phyloP scores from a whole-genome alignment of 2,888 invertebrate species.

The Rotaria magnacalcarata region DNA sequence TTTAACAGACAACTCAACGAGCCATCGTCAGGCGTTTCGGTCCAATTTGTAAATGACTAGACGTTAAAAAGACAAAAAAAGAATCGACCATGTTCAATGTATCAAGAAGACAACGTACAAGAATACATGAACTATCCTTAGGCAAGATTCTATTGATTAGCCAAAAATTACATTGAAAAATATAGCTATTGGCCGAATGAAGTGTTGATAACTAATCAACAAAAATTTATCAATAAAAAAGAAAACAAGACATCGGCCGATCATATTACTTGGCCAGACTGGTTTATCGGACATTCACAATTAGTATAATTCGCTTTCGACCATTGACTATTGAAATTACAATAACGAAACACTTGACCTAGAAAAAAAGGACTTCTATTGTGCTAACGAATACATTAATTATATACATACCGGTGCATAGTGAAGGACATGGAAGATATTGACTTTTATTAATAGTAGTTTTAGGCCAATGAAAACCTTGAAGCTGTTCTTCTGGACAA shows the following conservation, averaged over 20 bases:
- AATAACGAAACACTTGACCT: conserved; percentile 15
- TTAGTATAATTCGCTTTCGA: neutral
- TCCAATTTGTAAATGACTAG: neutral
- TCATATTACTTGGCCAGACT: neutral
- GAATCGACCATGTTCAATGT: neutral
- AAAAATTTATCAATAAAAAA: neutral
- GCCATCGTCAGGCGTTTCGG: neutral
- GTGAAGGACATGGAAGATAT: neutral
- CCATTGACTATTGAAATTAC: conserved; percentile 6
- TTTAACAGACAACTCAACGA: neutral
- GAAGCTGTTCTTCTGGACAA: neutral
- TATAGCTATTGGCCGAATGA: conserved; percentile 1
- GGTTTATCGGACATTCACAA: neutral
- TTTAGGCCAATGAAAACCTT: conserved; percentile 18
- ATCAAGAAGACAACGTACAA: neutral
- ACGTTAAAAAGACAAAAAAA: neutral
- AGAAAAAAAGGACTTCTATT: neutral
- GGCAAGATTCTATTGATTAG: conserved; percentile 16
- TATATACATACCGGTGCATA: neutral
- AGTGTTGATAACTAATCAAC: neutral
- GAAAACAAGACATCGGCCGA: neutral
- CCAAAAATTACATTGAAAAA: conserved; percentile 23
- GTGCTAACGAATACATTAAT: too few relatives aligned
- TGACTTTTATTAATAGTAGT: neutral
- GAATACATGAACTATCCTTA: conserved; percentile 2